These are phyloP conservation scores for Synanthedon tipuliformis DNA, from an alignment of 2,888 invertebrate species.

Conservation along the genomic window DNA sequence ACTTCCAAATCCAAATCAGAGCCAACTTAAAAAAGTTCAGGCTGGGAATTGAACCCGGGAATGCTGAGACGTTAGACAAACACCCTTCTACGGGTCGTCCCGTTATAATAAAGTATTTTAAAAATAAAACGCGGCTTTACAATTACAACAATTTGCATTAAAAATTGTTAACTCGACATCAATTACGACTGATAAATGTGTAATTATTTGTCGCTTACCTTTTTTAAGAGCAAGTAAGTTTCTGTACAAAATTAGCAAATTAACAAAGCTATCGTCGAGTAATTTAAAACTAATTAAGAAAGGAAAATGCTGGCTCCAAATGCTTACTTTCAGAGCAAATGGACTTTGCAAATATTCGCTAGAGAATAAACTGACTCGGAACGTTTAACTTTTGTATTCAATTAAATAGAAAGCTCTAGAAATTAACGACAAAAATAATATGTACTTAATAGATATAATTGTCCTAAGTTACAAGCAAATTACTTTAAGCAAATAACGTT, in stretches of 20 bases:
- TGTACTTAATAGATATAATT: constrained; percentile 16
- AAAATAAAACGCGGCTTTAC: no score
- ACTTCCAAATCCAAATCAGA: no score
- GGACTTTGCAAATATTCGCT: constrained; percentile 56
- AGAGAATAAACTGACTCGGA: constrained; percentile 49
- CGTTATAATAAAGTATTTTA: no score
- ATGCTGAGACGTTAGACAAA: no score
- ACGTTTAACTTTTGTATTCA: constrained; percentile 64
- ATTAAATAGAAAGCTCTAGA: constrained; percentile 62
- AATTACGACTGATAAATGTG: background rate
- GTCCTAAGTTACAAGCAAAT: no score
- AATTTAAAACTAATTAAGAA: constrained; percentile 67
- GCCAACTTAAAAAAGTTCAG: no score
- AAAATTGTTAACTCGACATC: no score
- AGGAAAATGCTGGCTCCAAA: constrained; percentile 56
- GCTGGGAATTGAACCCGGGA: no score
- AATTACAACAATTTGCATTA: no score
- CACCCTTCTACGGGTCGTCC: no score
- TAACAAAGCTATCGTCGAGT: constrained; percentile 59
- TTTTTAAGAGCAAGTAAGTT: constrained; percentile 1
- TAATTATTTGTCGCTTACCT: background rate
- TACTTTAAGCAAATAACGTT: no score
- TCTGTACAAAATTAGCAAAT: constrained; percentile 39
- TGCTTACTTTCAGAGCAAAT: constrained; percentile 58
- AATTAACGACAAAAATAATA: constrained; percentile 37